Evolutionary conservation across 2,888 invertebrate genomes (phyloP), one percentile per base, ranked within the genome.

Genomic region (Eubasilissa splendida): DNA sequence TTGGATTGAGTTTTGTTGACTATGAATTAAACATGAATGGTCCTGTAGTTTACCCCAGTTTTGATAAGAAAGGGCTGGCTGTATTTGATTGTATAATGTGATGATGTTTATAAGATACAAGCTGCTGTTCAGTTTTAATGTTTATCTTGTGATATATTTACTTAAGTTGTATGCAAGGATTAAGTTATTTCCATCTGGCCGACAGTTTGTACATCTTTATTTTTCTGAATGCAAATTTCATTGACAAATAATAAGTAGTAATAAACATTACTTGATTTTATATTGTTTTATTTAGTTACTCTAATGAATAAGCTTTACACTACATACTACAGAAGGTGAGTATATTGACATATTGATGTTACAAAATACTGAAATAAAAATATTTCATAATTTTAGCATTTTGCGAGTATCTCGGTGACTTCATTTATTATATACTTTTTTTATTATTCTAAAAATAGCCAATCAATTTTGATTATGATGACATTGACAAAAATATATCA

Each of bases 61-160:
- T 31, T 63, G 63, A 63, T 63, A 63, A 33, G 68, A 68, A 53
- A 50, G 14, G 31, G 42, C 66, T 33, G 33, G 66, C 33, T 50
- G 3, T 42, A 42, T 42, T 42, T 42, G 42, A 42, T 42, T 42
- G 42, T 42, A 42, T 42, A 42, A 42, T 42, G 42, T 42, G 42
- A 42, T 42, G 42, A 42, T 42, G 42, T 42, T 42, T 4, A 42
- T 42, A 42, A 42, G 42, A 7, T 42, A 42, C 42, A 42, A 42
- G 42, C 42, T 50, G 80, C 68, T 52, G 76, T 77, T 79, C 79
- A 56, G 79, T 75, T 77, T 81, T 79, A 33, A 78, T 81, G 76
- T 81, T 75, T 76, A 81, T 83, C 79, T 83, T 81, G 83, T 83
- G 83, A 81, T 83, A 83, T 83, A 79, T 81, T 83, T 81, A 81